phyloP scores from a whole-genome alignment of 2,797 vertebrate species.

The Danio albolineatus region DNA sequence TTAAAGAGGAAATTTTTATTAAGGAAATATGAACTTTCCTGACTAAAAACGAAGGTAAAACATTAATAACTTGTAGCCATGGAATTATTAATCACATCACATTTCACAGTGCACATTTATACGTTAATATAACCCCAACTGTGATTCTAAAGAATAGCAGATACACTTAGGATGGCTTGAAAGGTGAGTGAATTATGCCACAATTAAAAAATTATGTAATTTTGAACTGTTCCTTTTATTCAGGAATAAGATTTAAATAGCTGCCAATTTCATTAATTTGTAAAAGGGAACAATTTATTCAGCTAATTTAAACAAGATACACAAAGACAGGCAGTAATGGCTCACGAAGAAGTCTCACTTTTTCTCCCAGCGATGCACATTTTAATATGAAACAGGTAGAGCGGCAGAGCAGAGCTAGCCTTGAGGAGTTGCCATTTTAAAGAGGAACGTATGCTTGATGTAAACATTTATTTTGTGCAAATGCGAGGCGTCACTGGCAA shows the following conservation, averaged over 20 bases:
- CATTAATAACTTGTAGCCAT: too few species aligned
- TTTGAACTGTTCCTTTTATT: slow-evolving; percentile 9
- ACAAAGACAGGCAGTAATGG: slow-evolving; percentile 2
- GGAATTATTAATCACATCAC: too few species aligned
- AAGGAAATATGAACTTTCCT: too few species aligned
- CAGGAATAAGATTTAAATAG: slow-evolving; percentile 27
- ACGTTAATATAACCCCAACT: too few species aligned
- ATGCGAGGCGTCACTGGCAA: slow-evolving; percentile 41
- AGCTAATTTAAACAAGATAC: slow-evolving; percentile 40
- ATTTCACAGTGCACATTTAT: too few species aligned
- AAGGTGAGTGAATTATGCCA: too few species aligned
- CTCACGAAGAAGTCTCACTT: slow-evolving; percentile 15
- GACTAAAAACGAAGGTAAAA: too few species aligned
- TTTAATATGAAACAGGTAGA: slow-evolving; percentile 39
- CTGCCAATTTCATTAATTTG: slow-evolving; percentile 40
- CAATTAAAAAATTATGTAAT: too few species aligned
- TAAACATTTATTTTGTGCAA: slow-evolving; percentile 56
- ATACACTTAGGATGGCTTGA: too few species aligned
- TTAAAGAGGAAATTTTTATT: too few species aligned
- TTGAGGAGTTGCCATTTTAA: slow-evolving; percentile 43
- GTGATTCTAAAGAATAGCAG: too few species aligned
- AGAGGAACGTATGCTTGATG: slow-evolving; percentile 45
- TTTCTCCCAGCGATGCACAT: not conserved
- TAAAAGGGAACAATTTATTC: slow-evolving; percentile 45
- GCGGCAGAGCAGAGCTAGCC: slow-evolving; percentile 15